Evolutionary conservation across 1,140 invertebrate genomes (phyloP), one percentile per base, ranked within the genome.

Genomic region (Dendroctonus valens): DNA sequence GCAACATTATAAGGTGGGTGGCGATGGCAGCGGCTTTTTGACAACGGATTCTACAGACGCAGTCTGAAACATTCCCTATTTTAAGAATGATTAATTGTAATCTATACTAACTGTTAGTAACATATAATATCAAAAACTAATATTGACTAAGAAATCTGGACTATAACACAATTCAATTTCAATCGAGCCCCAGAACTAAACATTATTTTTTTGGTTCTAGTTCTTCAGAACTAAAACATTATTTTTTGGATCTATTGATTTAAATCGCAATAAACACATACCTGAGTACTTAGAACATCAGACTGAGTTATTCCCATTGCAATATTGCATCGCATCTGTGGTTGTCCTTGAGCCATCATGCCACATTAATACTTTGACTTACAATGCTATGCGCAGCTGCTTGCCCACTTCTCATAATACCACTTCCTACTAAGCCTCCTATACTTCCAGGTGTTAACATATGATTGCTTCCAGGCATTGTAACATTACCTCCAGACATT

Each of bases 1-100:
- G 73, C 69, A 7, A 73, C 70, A 12, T 68, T 66, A 50, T 73
- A 70, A 3, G 72, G 70, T 38, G n/a, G 69, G 69, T 6, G 70
- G 70, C 5, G 72, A 68, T 7, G 71, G 70, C 42, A 72, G 49
- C 39, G 57, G 59, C 65, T 68, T 70, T 26, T 50, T 54, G 3
- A 44, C 12, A 41, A 67, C 15, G 52, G 66, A 53, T 49, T 42
- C 40, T 62, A 37, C 15, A 38, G 53, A 14, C 26, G 26, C 26
- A 26, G 26, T 26, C 26, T 26, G 26, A 26, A 26, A 26, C 26
- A 26, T 26, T 26, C 26, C 26, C 26, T 26, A 26, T 26, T 26
- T 2, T 26, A 26, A 26, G 26, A 26, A 26, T 26, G 26, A 26
- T 26, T 26, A 26, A 26, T 26, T 26, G 26, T 26, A 26, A 26